These are phyloP conservation scores for Plebejus anna DNA, from an alignment of 2,888 invertebrate species.

Conservation along the genomic window DNA sequence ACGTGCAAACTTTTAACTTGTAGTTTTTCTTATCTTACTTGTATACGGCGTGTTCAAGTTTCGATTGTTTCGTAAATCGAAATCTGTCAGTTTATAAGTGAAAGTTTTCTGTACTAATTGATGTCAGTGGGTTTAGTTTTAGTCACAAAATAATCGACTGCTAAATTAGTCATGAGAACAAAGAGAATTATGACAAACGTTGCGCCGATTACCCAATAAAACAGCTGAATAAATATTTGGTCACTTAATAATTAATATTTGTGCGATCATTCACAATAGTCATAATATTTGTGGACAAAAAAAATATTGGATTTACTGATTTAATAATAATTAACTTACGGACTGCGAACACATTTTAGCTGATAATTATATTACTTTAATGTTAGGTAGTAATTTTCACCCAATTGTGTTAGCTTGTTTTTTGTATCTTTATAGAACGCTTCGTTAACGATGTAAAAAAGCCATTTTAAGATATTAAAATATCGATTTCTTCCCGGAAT, in stretches of 20 bases:
- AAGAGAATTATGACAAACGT: constrained; percentile 7
- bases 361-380: no score
- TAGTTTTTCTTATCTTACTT: not conserved
- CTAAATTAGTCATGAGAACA: constrained; percentile 29
- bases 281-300: not conserved
- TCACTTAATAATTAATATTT: not conserved
- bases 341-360: no score
- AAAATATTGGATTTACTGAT: not conserved
- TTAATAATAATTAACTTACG: no score
- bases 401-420: not conserved
- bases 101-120: not conserved
- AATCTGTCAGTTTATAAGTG: not conserved
- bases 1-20: not conserved
- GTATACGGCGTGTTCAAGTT: not conserved
- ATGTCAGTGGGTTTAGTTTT: not conserved
- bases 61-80: not conserved
- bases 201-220: constrained; percentile 14
- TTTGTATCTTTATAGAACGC: not conserved
- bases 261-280: not conserved
- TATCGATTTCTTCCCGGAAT: no score
- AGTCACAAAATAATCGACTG: constrained; percentile 16
- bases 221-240: constrained; percentile 7
- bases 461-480: no score
- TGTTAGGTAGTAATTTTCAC: no score
- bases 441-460: not conserved